Evolutionary conservation across 2,888 invertebrate genomes (phyloP).

Genomic region (Drosophila emarginata): DNA sequence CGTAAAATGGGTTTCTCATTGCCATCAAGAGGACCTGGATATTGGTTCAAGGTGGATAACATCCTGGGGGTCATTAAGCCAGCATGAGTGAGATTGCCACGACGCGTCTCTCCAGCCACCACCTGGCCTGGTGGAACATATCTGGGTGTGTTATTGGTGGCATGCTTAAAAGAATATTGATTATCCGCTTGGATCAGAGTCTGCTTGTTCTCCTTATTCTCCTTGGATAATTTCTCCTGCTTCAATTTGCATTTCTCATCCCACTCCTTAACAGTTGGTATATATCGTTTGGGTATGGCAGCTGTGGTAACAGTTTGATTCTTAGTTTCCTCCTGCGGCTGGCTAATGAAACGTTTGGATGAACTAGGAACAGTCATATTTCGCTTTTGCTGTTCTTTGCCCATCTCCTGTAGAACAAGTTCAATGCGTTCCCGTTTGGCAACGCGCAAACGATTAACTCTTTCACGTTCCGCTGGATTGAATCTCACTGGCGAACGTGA

Average conservation of each 20-base stretch:
- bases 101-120: not conserved
- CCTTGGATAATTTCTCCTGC: not conserved
- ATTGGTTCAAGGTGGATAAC: not conserved
- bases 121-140: not conserved
- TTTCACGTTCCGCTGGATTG: slow-evolving; percentile 42
- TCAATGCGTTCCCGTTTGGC: slow-evolving; percentile 59
- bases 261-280: slow-evolving; percentile 63
- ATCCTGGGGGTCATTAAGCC: not conserved
- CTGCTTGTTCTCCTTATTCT: slow-evolving; percentile 35
- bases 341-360: not conserved
- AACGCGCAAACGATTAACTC: slow-evolving; percentile 51
- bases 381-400: not conserved
- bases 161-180: not conserved
- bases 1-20: not conserved
- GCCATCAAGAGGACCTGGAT: not conserved
- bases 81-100: slow-evolving; percentile 6
- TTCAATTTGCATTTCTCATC: slow-evolving; percentile 57
- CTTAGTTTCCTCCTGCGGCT: not conserved
- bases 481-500: slow-evolving; percentile 47
- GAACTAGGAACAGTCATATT: not conserved
- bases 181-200: not conserved
- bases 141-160: not conserved
- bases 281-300: slow-evolving; percentile 42
- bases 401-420: slow-evolving; percentile 58
- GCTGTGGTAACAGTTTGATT: not conserved